Conservation (phyloP, 2,113 vertebrate species). For the Scophthalmus maximus region DNA sequence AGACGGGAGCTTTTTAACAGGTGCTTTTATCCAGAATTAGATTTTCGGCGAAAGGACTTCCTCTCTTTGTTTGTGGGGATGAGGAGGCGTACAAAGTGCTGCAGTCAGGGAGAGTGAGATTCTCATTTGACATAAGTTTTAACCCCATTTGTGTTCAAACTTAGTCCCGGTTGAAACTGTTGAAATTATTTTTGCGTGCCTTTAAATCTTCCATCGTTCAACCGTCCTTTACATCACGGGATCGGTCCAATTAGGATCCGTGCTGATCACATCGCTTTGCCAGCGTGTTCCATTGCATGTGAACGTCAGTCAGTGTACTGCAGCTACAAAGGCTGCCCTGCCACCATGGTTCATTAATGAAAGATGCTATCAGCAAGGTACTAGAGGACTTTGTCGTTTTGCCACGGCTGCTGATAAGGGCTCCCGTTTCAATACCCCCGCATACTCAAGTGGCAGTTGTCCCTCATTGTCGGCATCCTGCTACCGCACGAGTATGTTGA, state of each 20-base stretch:
- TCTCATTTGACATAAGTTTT: background rate
- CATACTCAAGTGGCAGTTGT: conserved; percentile 30
- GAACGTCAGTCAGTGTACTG: background rate
- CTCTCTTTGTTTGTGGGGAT: conserved; percentile 31
- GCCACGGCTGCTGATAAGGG: conserved; percentile 28
- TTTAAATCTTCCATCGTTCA: conserved; percentile 6
- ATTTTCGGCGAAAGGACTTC: conserved; percentile 37
- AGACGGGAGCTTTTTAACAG: conserved; percentile 24
- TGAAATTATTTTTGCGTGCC: background rate
- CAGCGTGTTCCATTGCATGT: background rate
- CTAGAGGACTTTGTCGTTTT: conserved; percentile 14
- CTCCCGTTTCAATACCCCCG: conserved; percentile 32
- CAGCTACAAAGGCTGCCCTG: background rate
- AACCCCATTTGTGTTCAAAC: background rate
- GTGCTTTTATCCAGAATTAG: conserved; percentile 46
- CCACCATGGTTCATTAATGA: conserved; percentile 29
- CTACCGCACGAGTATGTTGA: conserved; percentile 13
- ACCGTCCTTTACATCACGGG: background rate
- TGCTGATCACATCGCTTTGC: background rate
- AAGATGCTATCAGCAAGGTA: conserved; percentile 13
- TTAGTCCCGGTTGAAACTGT: background rate
- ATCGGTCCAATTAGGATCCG: background rate
- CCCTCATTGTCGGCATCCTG: conserved; percentile 17
- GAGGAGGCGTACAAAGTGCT: conserved; percentile 2
- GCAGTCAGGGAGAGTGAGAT: background rate